Evolutionary conservation across 2,888 invertebrate genomes (phyloP).

Genomic region (Saturnia pavonia): DNA sequence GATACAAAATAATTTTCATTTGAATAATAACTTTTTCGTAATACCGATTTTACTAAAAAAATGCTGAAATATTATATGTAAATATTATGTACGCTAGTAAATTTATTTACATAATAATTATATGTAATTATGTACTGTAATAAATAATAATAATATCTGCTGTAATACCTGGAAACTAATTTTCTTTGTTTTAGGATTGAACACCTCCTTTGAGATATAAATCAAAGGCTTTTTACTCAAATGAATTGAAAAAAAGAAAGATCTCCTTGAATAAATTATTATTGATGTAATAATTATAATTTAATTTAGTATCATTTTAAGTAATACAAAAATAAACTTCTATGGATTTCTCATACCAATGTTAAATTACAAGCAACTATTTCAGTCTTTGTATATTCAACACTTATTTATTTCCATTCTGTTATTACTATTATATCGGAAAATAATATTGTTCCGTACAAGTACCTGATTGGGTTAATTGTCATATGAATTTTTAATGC

Average conservation of each 20-base stretch:
- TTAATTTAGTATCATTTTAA: too few relatives aligned
- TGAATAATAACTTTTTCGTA: too few relatives aligned
- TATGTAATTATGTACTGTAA: too few relatives aligned
- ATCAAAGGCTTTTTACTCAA: too few relatives aligned
- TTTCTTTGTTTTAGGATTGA: background rate
- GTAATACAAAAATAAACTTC: background rate
- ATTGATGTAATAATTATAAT: too few relatives aligned
- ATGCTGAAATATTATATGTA: too few relatives aligned
- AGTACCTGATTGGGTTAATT: background rate
- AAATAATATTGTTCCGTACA: background rate
- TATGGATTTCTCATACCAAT: background rate
- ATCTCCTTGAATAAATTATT: background rate
- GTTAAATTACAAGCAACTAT: background rate
- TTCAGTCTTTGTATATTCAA: background rate
- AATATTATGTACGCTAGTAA: too few relatives aligned
- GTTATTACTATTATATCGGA: background rate
- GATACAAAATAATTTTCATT: too few relatives aligned
- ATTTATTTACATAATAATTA: too few relatives aligned
- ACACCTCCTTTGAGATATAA: background rate
- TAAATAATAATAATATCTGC: too few relatives aligned
- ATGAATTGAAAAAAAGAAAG: too few relatives aligned
- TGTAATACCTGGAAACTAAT: background rate
- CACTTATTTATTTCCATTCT: background rate
- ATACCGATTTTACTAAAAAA: too few relatives aligned
- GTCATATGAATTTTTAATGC: background rate